These are phyloP conservation scores for Desmophyllum pertusum DNA, from an alignment of 92 coral and sea anemone genomes.

Conservation along the genomic window DNA sequence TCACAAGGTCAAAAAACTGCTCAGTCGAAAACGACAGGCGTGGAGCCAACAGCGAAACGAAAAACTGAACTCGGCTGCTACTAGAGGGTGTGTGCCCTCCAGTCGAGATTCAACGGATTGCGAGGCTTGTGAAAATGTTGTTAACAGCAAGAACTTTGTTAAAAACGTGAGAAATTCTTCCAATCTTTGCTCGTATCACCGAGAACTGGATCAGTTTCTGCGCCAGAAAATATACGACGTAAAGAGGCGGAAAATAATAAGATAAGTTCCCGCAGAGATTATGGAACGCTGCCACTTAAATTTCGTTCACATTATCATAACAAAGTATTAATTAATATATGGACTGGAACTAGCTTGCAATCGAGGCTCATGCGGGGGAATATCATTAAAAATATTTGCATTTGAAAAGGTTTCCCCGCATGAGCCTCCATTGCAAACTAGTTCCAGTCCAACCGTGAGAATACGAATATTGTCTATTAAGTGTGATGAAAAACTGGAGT, in stretches of 20 bases:
- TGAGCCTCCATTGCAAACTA: too few species aligned
- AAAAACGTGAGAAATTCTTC: slow-evolving; percentile 4
- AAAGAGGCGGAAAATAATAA: neutral
- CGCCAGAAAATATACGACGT: slow-evolving; percentile 5
- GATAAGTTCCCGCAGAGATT: neutral
- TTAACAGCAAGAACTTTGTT: slow-evolving; percentile 41
- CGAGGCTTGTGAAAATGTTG: slow-evolving; percentile 15
- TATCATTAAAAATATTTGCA: too few species aligned
- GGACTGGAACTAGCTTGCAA: too few species aligned
- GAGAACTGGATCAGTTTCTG: neutral
- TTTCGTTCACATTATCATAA: too few species aligned
- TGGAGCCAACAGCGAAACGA: neutral
- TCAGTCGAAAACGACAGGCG: neutral
- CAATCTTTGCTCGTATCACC: slow-evolving; percentile 23
- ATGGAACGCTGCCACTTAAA: too few species aligned
- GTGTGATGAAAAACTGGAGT: too few species aligned
- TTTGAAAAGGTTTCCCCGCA: too few species aligned
- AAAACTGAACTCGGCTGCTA: neutral
- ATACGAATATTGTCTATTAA: too few species aligned
- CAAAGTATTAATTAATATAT: too few species aligned
- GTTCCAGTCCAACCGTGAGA: too few species aligned
- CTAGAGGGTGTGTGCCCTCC: neutral
- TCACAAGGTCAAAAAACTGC: neutral
- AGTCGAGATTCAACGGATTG: neutral
- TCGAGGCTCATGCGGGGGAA: too few species aligned